Conservation (phyloP, 2,888 invertebrate species). For the Stenolophus ochropezus region DNA sequence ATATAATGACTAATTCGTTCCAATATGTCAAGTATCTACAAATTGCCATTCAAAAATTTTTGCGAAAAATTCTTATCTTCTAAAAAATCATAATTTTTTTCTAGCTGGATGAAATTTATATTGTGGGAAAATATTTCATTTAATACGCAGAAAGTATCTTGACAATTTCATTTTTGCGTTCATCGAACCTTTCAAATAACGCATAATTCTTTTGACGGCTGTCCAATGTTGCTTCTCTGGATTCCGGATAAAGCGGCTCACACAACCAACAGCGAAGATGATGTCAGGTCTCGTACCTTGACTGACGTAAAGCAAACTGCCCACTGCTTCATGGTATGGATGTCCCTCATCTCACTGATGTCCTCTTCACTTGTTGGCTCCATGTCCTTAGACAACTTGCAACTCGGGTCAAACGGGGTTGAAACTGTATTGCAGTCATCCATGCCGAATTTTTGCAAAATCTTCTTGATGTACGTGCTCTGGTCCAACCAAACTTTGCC, state of each 20-base stretch:
- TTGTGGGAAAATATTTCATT: no score
- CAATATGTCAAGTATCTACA: no score
- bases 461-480: slow-evolving; percentile 48
- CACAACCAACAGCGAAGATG: slow-evolving; percentile 22
- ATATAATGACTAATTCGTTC: no score
- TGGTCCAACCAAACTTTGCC: slow-evolving; percentile 50
- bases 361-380: background rate
- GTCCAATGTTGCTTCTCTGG: slow-evolving; percentile 4
- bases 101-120: no score
- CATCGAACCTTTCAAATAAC: slow-evolving; percentile 49
- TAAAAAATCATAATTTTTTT: no score
- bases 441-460: slow-evolving; percentile 59
- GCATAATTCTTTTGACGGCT: slow-evolving; percentile 50
- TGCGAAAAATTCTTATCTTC: no score
- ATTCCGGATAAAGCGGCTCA: slow-evolving; percentile 37
- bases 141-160: no score
- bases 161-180: no score
- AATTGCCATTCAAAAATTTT: no score
- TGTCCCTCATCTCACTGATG: background rate
- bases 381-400: slow-evolving; percentile 7
- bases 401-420: slow-evolving; percentile 59
- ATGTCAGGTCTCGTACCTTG: slow-evolving; percentile 41
- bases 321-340: slow-evolving; percentile 11
- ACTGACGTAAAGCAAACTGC: background rate
- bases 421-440: slow-evolving; percentile 58